phyloP scores from a whole-genome alignment of 2,888 invertebrate genomes.

The Amphiduros pacificus region DNA sequence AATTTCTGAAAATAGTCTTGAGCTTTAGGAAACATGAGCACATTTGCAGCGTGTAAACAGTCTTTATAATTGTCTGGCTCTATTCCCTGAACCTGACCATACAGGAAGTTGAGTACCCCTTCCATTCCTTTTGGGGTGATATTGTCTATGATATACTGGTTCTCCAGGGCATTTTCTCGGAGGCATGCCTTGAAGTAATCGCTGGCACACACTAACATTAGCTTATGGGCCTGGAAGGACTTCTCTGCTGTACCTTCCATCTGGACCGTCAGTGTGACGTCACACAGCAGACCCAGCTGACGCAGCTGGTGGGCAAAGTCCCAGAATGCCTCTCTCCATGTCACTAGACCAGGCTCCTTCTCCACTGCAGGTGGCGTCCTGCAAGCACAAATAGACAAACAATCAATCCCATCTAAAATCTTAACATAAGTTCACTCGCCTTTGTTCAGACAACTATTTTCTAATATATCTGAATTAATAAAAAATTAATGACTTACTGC shows the following conservation, averaged over 20 bases:
- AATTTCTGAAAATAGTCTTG: neutral
- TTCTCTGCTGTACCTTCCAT: neutral
- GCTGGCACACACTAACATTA: constrained; percentile 8
- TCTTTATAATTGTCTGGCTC: neutral
- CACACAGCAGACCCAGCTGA: constrained; percentile 13
- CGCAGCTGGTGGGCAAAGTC: constrained; percentile 13
- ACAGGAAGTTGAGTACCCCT: constrained; percentile 6
- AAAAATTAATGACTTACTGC: no score
- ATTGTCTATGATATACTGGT: constrained; percentile 14
- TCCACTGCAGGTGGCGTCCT: neutral
- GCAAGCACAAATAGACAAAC: neutral
- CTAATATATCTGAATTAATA: no score
- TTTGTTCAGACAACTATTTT: no score
- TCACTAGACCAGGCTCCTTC: neutral
- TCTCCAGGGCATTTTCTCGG: neutral
- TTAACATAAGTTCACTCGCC: no score
- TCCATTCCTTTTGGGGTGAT: constrained; percentile 8
- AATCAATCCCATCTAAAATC: no score
- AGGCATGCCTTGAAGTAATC: constrained; percentile 12
- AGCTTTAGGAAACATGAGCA: constrained; percentile 6
- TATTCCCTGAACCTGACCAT: constrained; percentile 2
- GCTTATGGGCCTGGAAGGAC: constrained; percentile 10
- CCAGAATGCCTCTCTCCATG: constrained; percentile 12
- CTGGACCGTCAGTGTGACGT: constrained; percentile 5
- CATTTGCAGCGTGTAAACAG: constrained; percentile 6